These are phyloP conservation scores for Pangasianodon gigas DNA, from an alignment of 2,113 vertebrate species.

Conservation along the genomic window DNA sequence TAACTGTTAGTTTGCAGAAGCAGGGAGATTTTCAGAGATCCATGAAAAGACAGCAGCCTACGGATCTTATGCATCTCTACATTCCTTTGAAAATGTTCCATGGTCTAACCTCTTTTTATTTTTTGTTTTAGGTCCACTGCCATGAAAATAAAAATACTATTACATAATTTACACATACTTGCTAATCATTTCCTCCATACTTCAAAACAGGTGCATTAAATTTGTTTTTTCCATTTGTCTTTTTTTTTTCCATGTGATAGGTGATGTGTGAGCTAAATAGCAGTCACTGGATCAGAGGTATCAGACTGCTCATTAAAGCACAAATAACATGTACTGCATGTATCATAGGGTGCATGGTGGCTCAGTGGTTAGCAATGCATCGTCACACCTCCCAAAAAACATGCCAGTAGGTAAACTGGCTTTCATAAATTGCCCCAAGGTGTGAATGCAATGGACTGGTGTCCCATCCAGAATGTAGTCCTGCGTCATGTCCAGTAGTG, in stretches of 20 bases:
- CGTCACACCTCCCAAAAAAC: background rate
- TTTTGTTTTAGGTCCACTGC: background rate
- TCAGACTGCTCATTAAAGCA: background rate
- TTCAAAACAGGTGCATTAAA: background rate
- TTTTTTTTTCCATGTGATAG: background rate
- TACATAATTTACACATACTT: background rate
- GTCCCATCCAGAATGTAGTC: background rate
- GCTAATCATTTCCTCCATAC: background rate
- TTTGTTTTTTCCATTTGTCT: background rate
- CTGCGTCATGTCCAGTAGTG: background rate
- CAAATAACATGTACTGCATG: background rate
- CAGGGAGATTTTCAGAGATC: background rate
- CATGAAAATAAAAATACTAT: background rate
- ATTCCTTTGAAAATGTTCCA: background rate
- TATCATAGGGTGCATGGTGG: background rate
- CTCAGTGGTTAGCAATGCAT: background rate
- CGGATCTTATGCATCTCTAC: background rate
- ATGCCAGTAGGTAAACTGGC: background rate
- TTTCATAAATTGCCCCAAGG: too few species aligned
- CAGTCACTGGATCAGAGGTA: background rate
- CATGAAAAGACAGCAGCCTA: constrained; percentile 26
- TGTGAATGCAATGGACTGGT: background rate
- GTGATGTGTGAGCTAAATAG: background rate
- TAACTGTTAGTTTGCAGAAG: background rate
- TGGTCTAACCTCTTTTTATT: background rate